phyloP scores from a whole-genome alignment of 2,888 invertebrate genomes.

The Sepiola atlantica region DNA sequence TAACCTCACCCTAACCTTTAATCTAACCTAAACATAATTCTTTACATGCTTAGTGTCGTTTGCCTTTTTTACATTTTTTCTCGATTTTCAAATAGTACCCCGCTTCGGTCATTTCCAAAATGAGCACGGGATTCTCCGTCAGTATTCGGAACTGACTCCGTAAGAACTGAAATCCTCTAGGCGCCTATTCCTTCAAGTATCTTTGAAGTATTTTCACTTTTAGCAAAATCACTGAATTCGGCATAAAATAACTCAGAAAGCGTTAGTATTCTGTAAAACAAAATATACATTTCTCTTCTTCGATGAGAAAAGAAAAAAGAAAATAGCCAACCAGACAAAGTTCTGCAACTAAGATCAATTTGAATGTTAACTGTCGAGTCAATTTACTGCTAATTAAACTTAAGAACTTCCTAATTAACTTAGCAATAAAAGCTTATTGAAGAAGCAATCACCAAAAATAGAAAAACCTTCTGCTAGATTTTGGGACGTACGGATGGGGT shows the following conservation, averaged over 20 bases:
- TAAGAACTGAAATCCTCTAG: neutral
- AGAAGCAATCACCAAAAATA: neutral
- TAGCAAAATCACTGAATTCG: neutral
- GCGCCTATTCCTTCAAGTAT: neutral
- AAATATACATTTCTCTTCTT: neutral
- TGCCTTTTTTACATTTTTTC: too few species aligned
- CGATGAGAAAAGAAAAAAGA: too few species aligned
- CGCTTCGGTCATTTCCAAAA: too few species aligned
- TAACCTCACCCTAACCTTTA: too few species aligned
- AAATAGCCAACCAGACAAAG: neutral
- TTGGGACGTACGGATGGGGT: neutral
- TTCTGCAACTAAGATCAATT: neutral
- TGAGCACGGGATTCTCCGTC: too few species aligned
- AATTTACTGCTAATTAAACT: neutral
- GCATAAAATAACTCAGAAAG: neutral
- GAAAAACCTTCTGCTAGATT: neutral
- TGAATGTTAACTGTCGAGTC: neutral
- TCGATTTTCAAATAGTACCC: too few species aligned
- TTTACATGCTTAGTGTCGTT: too few species aligned
- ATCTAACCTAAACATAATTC: too few species aligned
- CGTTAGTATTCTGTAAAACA: neutral
- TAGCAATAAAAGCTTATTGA: neutral
- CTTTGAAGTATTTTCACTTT: neutral
- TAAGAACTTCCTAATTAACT: neutral
- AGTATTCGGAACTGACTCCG: too few species aligned